Conservation (phyloP, 2,113 vertebrate species). For the Coryphaenoides rupestris region DNA sequence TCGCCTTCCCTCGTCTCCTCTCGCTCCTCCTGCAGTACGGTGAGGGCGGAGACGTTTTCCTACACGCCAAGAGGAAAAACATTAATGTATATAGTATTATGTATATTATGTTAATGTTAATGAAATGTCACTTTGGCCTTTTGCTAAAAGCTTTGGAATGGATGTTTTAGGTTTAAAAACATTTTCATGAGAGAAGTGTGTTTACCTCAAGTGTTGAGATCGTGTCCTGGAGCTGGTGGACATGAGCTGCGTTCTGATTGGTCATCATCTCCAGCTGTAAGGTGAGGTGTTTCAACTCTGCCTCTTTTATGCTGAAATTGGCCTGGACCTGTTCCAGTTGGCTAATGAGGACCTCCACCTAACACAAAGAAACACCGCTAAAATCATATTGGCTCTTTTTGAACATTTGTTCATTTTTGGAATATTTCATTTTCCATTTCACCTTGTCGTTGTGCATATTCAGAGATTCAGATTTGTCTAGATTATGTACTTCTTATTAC, state of each 20-base stretch:
- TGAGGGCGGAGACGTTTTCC: slow-evolving; percentile 64
- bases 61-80: slow-evolving; percentile 26
- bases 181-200: background rate
- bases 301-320: slow-evolving; percentile 71
- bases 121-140: background rate
- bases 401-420: no score
- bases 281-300: slow-evolving; percentile 77
- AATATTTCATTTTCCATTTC: no score
- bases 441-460: no score
- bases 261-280: slow-evolving; percentile 75
- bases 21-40: slow-evolving; percentile 42
- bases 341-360: slow-evolving; percentile 75
- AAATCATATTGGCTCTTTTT: no score
- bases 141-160: background rate
- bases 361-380: slow-evolving; percentile 13
- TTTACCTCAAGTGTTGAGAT: slow-evolving; percentile 73
- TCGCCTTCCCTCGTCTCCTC: slow-evolving; percentile 16
- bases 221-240: slow-evolving; percentile 71
- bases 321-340: slow-evolving; percentile 77
- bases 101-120: no score
- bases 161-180: background rate
- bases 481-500: no score
- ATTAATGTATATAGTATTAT: no score
- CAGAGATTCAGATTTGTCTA: no score
- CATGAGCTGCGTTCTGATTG: slow-evolving; percentile 48